phyloP scores from a whole-genome alignment of 2,888 invertebrate species.

The Leptopterna dolabrata region DNA sequence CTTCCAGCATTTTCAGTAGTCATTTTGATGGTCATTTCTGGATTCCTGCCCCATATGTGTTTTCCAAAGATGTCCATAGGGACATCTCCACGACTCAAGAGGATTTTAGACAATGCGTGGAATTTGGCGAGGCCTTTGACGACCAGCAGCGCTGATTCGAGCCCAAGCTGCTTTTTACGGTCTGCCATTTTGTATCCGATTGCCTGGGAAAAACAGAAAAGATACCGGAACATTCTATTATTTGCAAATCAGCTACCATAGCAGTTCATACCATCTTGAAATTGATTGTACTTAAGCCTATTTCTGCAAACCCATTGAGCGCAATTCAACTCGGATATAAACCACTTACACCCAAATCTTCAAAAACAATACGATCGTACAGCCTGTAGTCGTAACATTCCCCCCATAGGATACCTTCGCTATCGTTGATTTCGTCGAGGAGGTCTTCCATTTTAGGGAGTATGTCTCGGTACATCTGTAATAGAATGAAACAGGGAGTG shows the following conservation, averaged over 20 bases:
- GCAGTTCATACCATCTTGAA: too few relatives aligned
- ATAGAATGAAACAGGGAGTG: background rate
- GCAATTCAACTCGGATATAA: too few relatives aligned
- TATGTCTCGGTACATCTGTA: conserved; percentile 45
- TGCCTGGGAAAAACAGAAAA: background rate
- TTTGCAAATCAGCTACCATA: too few relatives aligned
- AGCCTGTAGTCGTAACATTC: conserved; percentile 31
- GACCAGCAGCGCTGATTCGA: conserved; percentile 43
- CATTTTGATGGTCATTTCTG: background rate
- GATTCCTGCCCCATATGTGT: background rate
- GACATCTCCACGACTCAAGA: conserved; percentile 21
- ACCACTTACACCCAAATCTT: conserved; percentile 43
- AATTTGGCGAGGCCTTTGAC: conserved; percentile 52
- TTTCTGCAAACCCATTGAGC: too few relatives aligned
- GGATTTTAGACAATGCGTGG: conserved; percentile 50
- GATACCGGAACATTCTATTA: background rate
- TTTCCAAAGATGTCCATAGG: background rate
- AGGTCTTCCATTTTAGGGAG: conserved; percentile 44
- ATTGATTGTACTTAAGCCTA: too few relatives aligned
- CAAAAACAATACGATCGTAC: conserved; percentile 37
- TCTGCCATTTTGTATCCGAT: conserved; percentile 26
- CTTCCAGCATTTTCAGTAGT: background rate
- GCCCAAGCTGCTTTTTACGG: conserved; percentile 50
- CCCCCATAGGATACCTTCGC: conserved; percentile 18
- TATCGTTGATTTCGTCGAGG: conserved; percentile 12